Percentiles rank a stretch among this genome's conserved stretches.
Evolutionary conservation across 2,888 invertebrate genomes (phyloP).

Genomic region (Ephialtes manifestator): DNA sequence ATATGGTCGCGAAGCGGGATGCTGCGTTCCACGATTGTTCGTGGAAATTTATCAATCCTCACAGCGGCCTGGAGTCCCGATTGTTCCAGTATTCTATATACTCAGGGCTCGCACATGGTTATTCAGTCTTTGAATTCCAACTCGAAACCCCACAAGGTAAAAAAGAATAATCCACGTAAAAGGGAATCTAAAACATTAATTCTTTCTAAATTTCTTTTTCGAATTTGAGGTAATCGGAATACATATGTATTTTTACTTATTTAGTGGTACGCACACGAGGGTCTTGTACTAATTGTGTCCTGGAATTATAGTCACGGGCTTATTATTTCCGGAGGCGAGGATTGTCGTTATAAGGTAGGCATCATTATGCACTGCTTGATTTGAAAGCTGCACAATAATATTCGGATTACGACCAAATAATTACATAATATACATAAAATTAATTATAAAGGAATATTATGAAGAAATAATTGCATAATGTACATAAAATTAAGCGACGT

Average conservation of each 20-base stretch:
- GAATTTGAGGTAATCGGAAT: neutral
- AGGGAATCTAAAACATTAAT: neutral
- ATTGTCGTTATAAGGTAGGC: slow-evolving; percentile 93
- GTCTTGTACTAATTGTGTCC: slow-evolving; percentile 95
- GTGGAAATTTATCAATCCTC: slow-evolving; percentile 93
- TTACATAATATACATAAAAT: too few species aligned
- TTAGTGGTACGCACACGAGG: slow-evolving; percentile 99
- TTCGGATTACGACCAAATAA: too few species aligned
- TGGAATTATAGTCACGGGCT: slow-evolving; percentile 98
- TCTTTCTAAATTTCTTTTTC: neutral
- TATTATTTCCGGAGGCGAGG: slow-evolving; percentile 98
- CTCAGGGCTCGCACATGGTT: slow-evolving; percentile 90
- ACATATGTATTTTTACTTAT: slow-evolving; percentile 69
- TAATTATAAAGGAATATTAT: too few species aligned
- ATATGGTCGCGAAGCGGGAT: slow-evolving; percentile 99
- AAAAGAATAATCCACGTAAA: neutral
- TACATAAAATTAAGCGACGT: too few species aligned
- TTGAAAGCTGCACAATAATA: too few species aligned
- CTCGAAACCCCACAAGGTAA: slow-evolving; percentile 91
- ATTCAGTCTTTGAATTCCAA: slow-evolving; percentile 92
- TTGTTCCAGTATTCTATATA: slow-evolving; percentile 90
- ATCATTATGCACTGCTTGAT: neutral
- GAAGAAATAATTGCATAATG: too few species aligned
- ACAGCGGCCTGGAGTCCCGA: slow-evolving; percentile 94
- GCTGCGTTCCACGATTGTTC: slow-evolving; percentile 95